Evolutionary conservation across 1,140 invertebrate genomes (phyloP), one percentile per base, ranked within the genome.

Genomic region (Sminthurinus signatus): DNA sequence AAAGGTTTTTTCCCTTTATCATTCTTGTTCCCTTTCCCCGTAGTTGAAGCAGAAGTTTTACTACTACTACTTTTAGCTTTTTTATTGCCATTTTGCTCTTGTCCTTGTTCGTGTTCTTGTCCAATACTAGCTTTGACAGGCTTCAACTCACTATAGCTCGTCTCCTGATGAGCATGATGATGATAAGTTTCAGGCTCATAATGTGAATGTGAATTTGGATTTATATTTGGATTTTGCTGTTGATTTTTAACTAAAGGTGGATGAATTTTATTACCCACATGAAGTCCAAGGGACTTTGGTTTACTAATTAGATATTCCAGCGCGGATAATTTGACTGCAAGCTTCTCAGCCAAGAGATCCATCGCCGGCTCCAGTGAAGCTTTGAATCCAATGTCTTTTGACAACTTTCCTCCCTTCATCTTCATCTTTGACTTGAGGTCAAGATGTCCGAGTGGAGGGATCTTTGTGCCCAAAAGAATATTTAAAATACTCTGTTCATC

Each of bases 291-390:
- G 5, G 32, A 8, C 15, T 15, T 36, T 46, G 29, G 15, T 8
- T 23, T 2, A 15, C 48, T 23, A 31, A 55, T 54, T 0, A 62
- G 10, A 12, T 63, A 39, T 42, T 66, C 60, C 0, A 64, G 21
- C 25, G 60, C 39, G 28, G 55, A 25, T 8, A 67, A 43, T 42
- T 68, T 68, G 10, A 60, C 14, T 25, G 64, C 63, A 17, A 71
- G 27, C 28, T 71, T 68, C 46, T 71, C 70, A 17, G 70, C 70
- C 1, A 71, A 32, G 12, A 64, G 12, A 27, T 71, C 70, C 12
- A 71, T 29, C 17, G 67, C 61, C 0, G 70, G 64, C 5, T 52
- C 64, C 56, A 23, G 60, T 28, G 21, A 48, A 8, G 44, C 17
- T 48, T n/a, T 25, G n/a, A 25, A 25, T 19, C 32, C 32, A 36